Evolutionary conservation across 2,888 invertebrate genomes (phyloP).

Genomic region (Nyleta sp.): DNA sequence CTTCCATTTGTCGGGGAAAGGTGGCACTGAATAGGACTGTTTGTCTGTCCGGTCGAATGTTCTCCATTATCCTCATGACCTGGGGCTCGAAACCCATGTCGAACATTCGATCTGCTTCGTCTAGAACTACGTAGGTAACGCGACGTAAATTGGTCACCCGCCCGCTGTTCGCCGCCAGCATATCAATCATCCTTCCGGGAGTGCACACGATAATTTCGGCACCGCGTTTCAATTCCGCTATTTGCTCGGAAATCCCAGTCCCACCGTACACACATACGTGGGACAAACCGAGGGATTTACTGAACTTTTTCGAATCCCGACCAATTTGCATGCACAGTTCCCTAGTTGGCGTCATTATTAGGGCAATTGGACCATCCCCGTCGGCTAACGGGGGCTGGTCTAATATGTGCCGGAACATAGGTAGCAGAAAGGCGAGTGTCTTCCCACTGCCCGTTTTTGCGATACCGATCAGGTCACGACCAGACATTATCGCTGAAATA

Average conservation of each 20-base stretch:
- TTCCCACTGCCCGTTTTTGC: conserved; percentile 99
- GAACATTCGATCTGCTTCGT: conserved; percentile 99
- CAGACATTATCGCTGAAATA: conserved; percentile 98
- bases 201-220: conserved; percentile 99
- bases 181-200: conserved; percentile 99
- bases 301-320: conserved; percentile 97
- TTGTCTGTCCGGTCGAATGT: conserved; percentile 97
- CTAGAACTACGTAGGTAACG: conserved; percentile 98
- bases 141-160: conserved; percentile 98
- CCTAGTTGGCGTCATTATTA: conserved; percentile 99
- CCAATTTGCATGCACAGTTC: conserved; percentile 99
- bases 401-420: conserved; percentile 98
- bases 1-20: conserved; percentile 99
- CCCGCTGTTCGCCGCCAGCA: conserved; percentile 99
- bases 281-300: conserved; percentile 92
- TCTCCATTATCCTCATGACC: conserved; percentile 99
- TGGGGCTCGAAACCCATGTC: conserved; percentile 99
- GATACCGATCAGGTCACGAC: conserved; percentile 98
- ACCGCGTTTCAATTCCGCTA: conserved; percentile 97
- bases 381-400: conserved; percentile 98
- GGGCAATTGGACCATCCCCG: conserved; percentile 97
- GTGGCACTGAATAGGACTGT: conserved; percentile 99
- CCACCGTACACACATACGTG: conserved; percentile 99
- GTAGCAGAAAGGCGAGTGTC: conserved; percentile 98
- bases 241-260: conserved; percentile 97